Evolutionary conservation across 1,140 invertebrate genomes (phyloP).

Genomic region (Radopholus similis): DNA sequence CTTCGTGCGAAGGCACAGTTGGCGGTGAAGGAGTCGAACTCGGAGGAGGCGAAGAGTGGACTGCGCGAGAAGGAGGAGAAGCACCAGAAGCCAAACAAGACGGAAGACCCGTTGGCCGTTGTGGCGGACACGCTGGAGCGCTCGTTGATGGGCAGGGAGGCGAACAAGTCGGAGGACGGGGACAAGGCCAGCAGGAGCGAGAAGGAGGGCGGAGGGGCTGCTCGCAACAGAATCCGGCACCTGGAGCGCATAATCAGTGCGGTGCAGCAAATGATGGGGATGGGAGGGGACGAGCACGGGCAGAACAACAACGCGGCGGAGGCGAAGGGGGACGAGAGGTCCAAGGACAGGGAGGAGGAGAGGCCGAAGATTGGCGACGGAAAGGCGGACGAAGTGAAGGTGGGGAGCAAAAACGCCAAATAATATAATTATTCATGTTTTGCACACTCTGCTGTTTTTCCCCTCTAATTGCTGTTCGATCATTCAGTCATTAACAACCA

Average conservation of each 20-base stretch:
- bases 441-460: not conserved
- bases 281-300: not conserved
- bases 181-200: not conserved
- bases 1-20: too few relatives aligned
- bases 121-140: constrained; percentile 17
- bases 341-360: not conserved
- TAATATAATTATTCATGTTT: not conserved
- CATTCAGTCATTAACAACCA: not conserved
- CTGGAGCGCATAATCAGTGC: constrained; percentile 39
- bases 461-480: not conserved
- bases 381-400: not conserved
- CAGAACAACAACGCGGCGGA: not conserved
- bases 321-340: not conserved
- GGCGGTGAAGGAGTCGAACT: not conserved
- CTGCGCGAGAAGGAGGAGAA: not conserved
- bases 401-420: not conserved
- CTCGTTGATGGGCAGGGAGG: not conserved
- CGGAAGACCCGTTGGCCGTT: not conserved
- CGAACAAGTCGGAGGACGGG: not conserved
- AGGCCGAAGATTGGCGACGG: not conserved
- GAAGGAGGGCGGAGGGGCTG: not conserved
- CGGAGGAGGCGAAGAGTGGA: not conserved
- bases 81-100: not conserved
- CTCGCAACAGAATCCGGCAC: constrained; percentile 20
- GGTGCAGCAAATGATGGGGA: constrained; percentile 34